Evolutionary conservation across 2,113 vertebrate genomes (phyloP).

Genomic region (Onychostruthus taczanowskii): DNA sequence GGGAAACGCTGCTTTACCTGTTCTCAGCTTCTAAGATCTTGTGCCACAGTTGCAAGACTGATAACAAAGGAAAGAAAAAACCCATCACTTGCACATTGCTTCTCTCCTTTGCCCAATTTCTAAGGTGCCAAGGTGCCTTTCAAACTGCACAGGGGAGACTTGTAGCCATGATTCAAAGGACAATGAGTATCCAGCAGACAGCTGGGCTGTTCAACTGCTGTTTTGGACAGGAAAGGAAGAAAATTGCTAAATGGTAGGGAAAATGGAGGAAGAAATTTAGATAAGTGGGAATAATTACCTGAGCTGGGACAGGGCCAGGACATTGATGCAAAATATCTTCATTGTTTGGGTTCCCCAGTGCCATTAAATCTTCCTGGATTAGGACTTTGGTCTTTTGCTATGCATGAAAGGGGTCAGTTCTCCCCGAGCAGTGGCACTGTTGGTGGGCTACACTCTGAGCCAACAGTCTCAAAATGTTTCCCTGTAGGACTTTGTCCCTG

Average conservation of each 20-base stretch:
- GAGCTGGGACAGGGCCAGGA: background rate
- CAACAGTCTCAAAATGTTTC: background rate
- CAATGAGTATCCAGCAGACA: background rate
- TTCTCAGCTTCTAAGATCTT: background rate
- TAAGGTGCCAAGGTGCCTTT: background rate
- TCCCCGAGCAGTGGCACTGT: background rate
- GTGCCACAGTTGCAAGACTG: background rate
- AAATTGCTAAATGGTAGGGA: constrained; percentile 7
- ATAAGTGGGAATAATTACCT: constrained; percentile 47
- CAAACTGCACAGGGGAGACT: background rate
- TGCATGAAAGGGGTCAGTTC: background rate
- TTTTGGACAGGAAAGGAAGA: constrained; percentile 3
- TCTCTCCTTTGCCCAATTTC: background rate
- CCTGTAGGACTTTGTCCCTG: background rate
- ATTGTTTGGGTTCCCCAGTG: background rate
- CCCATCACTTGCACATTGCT: background rate
- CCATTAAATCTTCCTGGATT: background rate
- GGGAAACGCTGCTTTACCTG: background rate
- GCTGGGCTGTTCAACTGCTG: background rate
- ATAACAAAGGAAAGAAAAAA: background rate
- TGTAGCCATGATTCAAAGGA: background rate
- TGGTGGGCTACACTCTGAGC: background rate
- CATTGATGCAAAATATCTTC: background rate
- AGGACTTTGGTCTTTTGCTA: background rate
- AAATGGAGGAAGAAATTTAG: constrained; percentile 55